phyloP scores from a whole-genome alignment of 2,888 invertebrate species.

The Mesorhabditis spiculigera region DNA sequence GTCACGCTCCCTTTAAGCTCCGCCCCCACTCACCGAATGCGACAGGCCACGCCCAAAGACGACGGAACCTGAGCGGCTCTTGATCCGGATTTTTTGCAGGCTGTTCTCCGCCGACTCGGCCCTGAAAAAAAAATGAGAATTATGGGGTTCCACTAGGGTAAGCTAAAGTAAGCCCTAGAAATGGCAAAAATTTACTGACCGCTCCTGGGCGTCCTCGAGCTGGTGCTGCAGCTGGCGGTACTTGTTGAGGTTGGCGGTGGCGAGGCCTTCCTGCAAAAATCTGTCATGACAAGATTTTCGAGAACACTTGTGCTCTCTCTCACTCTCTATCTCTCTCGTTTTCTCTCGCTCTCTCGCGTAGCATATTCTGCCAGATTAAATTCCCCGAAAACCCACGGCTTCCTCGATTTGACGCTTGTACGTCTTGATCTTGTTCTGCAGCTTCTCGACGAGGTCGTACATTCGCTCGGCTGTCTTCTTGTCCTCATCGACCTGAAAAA shows the following conservation, averaged over 20 bases:
- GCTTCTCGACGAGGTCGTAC: slow-evolving; percentile 98
- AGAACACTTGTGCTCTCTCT: too few relatives aligned
- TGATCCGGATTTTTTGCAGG: slow-evolving; percentile 61
- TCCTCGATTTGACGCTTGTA: slow-evolving; percentile 65
- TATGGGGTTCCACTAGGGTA: too few relatives aligned
- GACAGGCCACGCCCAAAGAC: slow-evolving; percentile 38
- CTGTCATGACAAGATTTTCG: neutral
- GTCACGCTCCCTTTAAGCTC: neutral
- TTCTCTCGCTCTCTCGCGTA: too few relatives aligned
- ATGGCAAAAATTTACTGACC: slow-evolving; percentile 9
- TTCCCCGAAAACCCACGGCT: slow-evolving; percentile 59
- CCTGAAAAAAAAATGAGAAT: slow-evolving; percentile 23
- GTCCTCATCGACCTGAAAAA: slow-evolving; percentile 80
- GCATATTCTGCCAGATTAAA: slow-evolving; percentile 6
- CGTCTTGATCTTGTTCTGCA: slow-evolving; percentile 74
- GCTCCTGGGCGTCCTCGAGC: slow-evolving; percentile 58
- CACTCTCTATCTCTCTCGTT: too few relatives aligned
- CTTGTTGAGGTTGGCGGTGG: slow-evolving; percentile 63
- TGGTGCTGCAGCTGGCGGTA: slow-evolving; percentile 64
- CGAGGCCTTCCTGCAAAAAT: slow-evolving; percentile 61
- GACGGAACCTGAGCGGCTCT: slow-evolving; percentile 44
- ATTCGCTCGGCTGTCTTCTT: slow-evolving; percentile 99
- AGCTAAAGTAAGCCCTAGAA: neutral
- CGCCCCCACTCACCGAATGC: slow-evolving; percentile 28
- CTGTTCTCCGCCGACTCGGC: slow-evolving; percentile 63